A percentile compares a stretch with the other conserved stretches of the same genome.
phyloP scores from a whole-genome alignment of 2,888 invertebrate species.

The Drosophila algonquin region DNA sequence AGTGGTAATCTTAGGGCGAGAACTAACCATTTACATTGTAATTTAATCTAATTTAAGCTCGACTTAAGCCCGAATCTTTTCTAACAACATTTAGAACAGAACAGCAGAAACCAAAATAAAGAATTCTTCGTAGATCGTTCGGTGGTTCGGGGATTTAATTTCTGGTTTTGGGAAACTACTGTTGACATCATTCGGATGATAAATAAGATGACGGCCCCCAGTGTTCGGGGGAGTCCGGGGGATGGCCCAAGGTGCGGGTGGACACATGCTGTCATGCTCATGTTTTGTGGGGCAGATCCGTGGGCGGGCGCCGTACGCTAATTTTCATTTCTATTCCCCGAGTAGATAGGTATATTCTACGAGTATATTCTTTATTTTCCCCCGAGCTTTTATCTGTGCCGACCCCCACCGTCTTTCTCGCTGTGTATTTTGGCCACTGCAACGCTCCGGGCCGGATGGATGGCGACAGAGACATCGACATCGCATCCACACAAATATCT shows the following conservation, averaged over 20 bases:
- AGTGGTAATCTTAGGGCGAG: slow-evolving; percentile 15
- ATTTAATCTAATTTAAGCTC: slow-evolving; percentile 40
- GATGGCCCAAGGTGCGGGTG: slow-evolving; percentile 29
- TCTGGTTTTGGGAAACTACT: slow-evolving; percentile 12
- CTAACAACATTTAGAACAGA: slow-evolving; percentile 29
- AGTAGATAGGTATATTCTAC: slow-evolving; percentile 26
- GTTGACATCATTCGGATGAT: slow-evolving; percentile 50
- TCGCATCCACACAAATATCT: slow-evolving; percentile 15
- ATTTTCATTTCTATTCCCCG: slow-evolving; percentile 51
- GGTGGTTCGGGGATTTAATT: slow-evolving; percentile 7
- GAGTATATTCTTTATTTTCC: slow-evolving; percentile 30
- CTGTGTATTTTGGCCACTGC: slow-evolving; percentile 59
- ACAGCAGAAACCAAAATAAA: slow-evolving; percentile 29
- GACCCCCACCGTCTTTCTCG: slow-evolving; percentile 1
- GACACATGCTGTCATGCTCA: slow-evolving; percentile 38
- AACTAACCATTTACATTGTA: slow-evolving; percentile 26
- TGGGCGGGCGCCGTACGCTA: slow-evolving; percentile 63
- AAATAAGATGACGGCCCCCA: slow-evolving; percentile 59
- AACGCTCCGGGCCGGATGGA: slow-evolving; percentile 35
- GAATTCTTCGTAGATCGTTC: slow-evolving; percentile 19
- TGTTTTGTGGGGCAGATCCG: slow-evolving; percentile 12
- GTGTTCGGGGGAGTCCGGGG: slow-evolving; percentile 42
- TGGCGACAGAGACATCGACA: slow-evolving; percentile 36
- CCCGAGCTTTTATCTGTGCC: slow-evolving; percentile 29
- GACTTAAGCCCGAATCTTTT: slow-evolving; percentile 34